Conservation (phyloP, 2,113 vertebrate genomes). For the Empidonax traillii region DNA sequence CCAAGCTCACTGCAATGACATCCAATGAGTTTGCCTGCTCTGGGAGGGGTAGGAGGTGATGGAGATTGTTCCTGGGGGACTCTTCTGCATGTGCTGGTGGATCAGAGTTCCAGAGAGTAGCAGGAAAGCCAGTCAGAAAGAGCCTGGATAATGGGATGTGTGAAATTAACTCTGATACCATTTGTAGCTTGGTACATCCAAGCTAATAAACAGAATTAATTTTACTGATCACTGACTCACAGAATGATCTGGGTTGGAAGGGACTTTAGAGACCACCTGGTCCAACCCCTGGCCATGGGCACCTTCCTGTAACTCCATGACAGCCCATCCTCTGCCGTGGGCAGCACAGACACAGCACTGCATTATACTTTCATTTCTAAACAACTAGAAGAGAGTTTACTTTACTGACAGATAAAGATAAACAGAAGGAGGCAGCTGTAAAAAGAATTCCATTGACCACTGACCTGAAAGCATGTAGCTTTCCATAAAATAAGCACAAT, state of each 20-base stretch:
- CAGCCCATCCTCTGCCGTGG: background rate
- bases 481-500: constrained; percentile 53
- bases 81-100: background rate
- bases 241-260: background rate
- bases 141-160: background rate
- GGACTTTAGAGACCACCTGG: too few species aligned
- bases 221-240: background rate
- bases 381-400: constrained; percentile 53
- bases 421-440: constrained; percentile 74
- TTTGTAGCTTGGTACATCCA: background rate
- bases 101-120: background rate
- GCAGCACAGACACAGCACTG: background rate
- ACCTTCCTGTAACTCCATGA: background rate
- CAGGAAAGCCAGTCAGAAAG: background rate
- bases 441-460: constrained; percentile 61
- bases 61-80: background rate
- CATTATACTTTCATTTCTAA: constrained; percentile 45
- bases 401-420: constrained; percentile 68
- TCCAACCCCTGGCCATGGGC: background rate
- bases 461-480: constrained; percentile 57
- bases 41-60: background rate
- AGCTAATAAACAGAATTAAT: background rate
- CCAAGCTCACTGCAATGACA: background rate
- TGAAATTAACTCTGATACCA: fast-evolving
- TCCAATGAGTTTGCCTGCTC: fast-evolving